phyloP scores from a whole-genome alignment of 1,140 invertebrate genomes.

The Platyscapa corneri region DNA sequence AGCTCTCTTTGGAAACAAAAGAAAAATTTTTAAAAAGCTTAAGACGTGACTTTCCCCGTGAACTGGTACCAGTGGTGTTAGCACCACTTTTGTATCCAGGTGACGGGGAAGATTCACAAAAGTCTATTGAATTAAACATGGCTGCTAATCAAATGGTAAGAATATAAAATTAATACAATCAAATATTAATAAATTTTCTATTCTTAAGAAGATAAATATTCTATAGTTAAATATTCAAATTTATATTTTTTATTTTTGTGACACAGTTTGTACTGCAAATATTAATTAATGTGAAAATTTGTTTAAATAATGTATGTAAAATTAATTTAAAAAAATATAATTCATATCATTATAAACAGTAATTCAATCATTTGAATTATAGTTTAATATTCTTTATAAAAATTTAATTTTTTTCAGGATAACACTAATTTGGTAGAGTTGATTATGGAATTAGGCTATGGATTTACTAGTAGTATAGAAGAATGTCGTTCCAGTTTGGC shows the following conservation, averaged over 20 bases:
- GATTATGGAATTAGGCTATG: slow-evolving; percentile 91
- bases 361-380: no score
- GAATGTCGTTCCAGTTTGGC: slow-evolving; percentile 90
- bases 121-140: slow-evolving; percentile 70
- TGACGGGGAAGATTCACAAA: slow-evolving; percentile 82
- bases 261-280: no score
- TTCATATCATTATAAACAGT: no score
- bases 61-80: slow-evolving; percentile 90
- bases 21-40: slow-evolving; percentile 87
- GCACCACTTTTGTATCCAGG: slow-evolving; percentile 89
- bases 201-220: no score
- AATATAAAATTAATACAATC: no score
- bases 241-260: no score
- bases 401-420: slow-evolving; percentile 76
- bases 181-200: no score
- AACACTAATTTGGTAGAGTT: slow-evolving; percentile 85
- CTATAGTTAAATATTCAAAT: neutral
- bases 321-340: no score
- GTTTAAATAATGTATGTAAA: no score
- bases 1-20: slow-evolving; percentile 81
- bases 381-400: no score
- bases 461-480: slow-evolving; percentile 89
- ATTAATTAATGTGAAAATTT: no score
- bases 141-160: slow-evolving; percentile 78
- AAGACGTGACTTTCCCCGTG: slow-evolving; percentile 89